Evolutionary conservation across 2,888 invertebrate species (phyloP), one percentile per base, ranked within the genome.

Genomic region (Sarcophaga carnaria): DNA sequence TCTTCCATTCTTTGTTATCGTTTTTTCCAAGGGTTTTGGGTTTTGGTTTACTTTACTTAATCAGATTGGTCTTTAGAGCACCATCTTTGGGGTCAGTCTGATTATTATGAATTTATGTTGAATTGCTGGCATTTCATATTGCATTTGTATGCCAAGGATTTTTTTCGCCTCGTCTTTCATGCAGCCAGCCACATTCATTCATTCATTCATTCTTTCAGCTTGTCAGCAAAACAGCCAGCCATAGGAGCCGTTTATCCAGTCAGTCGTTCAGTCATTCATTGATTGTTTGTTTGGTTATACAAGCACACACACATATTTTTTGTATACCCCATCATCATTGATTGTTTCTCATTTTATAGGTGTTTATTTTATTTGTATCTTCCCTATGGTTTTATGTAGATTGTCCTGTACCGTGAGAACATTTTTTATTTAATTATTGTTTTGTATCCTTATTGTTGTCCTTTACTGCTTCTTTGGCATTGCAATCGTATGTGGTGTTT

Each of bases 391-490:
- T 82, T 85, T 66, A 37, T 37, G 37, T 37, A 37, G 37, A 71
- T 76, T 75, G 75, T 66, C 81, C 79, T 87, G 75, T 71, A 79
- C 81, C 87, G 87, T 87, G 87, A 69, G 87, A 87, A 87, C 75
- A 87, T 37, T 49, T 47, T 87, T 25, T 72, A 81, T 87, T 82
- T 79, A 87, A 84, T 87, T 84, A 87, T 84, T 84, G 75, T 76
- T 37, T 37, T 37, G 37, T 37, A 37, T 81, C 79, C 79, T 84
- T 87, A 66, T 80, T 83, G 62, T 83, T 79, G 75, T 82, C 80
- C 79, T 76, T 11, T 45, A 59, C 25, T 64, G 27, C 59, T 80
- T 45, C 20, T 45, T 77, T 54, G 64, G n/a, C 37, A 47, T 80
- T 64, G 79, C 78, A 69, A 74, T 79, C 75, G 60, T 54, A 14